These are phyloP conservation scores for Anticlea derivata DNA, from an alignment of 2,888 invertebrate genomes.

Conservation along the genomic window DNA sequence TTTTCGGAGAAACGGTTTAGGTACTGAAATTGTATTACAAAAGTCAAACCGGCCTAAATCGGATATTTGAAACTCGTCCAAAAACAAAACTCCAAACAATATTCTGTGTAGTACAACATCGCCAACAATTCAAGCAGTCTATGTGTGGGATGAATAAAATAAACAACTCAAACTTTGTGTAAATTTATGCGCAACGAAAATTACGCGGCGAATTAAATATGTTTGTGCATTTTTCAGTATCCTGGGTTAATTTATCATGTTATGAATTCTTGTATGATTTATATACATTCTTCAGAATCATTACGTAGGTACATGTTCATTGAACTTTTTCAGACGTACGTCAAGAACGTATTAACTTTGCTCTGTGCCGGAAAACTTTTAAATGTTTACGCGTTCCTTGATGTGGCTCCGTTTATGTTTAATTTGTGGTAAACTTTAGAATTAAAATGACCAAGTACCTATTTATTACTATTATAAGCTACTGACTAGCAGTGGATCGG, in stretches of 20 bases:
- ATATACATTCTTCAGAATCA: background rate
- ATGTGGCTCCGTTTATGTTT: slow-evolving; percentile 4
- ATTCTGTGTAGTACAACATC: too few species aligned
- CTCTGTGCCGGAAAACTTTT: slow-evolving; percentile 10
- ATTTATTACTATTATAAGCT: too few species aligned
- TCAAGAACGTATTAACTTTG: slow-evolving; percentile 15
- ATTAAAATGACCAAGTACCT: too few species aligned
- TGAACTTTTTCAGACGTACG: background rate
- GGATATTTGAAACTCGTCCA: background rate
- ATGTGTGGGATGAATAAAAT: background rate
- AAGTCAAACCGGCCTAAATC: too few species aligned
- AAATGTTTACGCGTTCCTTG: slow-evolving; percentile 1
- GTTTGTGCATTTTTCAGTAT: too few species aligned
- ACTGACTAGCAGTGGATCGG: too few species aligned
- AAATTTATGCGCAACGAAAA: background rate
- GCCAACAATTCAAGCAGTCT: too few species aligned
- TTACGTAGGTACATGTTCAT: background rate
- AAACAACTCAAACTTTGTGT: background rate
- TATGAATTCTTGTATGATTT: too few species aligned
- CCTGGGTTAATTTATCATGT: too few species aligned
- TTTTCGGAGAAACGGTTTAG: background rate
- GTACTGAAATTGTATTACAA: too few species aligned
- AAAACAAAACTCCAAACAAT: background rate
- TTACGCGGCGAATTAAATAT: background rate
- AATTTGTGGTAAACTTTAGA: background rate